Evolutionary conservation across 2,888 invertebrate species (phyloP), one percentile per base, ranked within the genome.

Genomic region (Andrena dorsata): DNA sequence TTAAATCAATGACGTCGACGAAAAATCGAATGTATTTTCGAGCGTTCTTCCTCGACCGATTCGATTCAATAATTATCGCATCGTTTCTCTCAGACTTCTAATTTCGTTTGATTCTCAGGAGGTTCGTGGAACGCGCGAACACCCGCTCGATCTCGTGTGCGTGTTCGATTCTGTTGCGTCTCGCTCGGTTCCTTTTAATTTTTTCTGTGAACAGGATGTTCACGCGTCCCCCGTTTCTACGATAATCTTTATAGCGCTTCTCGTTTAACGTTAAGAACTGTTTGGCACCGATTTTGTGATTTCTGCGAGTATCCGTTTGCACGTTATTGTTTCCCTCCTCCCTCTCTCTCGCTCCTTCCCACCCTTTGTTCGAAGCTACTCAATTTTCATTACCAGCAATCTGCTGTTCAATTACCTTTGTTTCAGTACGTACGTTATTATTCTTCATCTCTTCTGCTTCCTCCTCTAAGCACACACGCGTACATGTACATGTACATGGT

Each of bases 201-300:
- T 4, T 1, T 16, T 0, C 16, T 65, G 58, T 73, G 49, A 63
- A 28, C 51, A 32, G 13, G 28, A 23, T 56, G 49, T 49, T 13
- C 66, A 16, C 47, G 68, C 66, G 63, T 64, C 35, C 60, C 47
- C 35, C 83, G 79, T 63, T 74, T 49, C 61, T 72, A 69, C 68
- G 71, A 76, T 76, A 60, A 73, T 58, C 53, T 47, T 78, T 60
- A 73, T 58, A 41, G 60, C 51, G 68, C 13, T 32, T 73, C 64
- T 64, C 72, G 72, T 75, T 77, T 60, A 75, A 61, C 23, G 70
- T 75, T 65, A 79, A 70, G 76, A 35, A 82, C 76, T 78, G 58
- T 87, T 87, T 87, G 87, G 85, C 87, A 87, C 87, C 82, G 80
- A 82, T 66, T 82, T 80, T 73, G 71, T 60, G 66, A 53, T 69